Conservation (phyloP, 1,140 invertebrate genomes). For the Diachasmimorpha longicaudata region DNA sequence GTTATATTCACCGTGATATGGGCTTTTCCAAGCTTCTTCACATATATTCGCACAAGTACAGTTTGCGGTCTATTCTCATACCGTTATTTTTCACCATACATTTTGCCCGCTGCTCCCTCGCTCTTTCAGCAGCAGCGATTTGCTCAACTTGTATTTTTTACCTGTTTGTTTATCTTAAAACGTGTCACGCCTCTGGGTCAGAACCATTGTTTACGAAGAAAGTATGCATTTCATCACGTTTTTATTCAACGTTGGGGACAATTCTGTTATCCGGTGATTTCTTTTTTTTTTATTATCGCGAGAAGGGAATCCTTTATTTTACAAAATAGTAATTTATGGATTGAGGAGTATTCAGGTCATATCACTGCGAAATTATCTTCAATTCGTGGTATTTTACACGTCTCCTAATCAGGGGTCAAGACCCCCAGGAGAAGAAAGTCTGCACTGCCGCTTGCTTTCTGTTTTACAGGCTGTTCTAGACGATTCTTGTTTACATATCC, state of each 20-base stretch:
- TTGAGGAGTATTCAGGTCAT: no score
- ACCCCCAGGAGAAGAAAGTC: slow-evolving; percentile 22
- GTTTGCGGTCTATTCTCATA: background rate
- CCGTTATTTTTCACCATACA: background rate
- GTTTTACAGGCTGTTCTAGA: slow-evolving; percentile 13
- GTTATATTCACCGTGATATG: background rate
- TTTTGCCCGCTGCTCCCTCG: background rate
- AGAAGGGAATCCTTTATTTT: no score
- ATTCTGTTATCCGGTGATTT: background rate
- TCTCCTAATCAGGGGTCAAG: slow-evolving; percentile 24
- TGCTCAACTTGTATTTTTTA: background rate
- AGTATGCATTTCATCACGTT: background rate
- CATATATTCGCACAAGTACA: background rate
- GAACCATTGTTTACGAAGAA: background rate
- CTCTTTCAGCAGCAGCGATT: background rate
- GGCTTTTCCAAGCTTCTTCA: background rate
- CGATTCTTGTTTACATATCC: background rate
- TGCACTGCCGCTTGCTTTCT: slow-evolving; percentile 12
- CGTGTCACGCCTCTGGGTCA: background rate
- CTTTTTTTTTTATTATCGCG: no score
- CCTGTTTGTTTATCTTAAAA: background rate
- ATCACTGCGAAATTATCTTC: no score
- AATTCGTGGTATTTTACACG: no score
- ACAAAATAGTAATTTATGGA: no score
- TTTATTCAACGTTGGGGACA: background rate